These are phyloP conservation scores for Callorhinus ursinus DNA, from an alignment of 2,113 vertebrate genomes.

Conservation along the genomic window DNA sequence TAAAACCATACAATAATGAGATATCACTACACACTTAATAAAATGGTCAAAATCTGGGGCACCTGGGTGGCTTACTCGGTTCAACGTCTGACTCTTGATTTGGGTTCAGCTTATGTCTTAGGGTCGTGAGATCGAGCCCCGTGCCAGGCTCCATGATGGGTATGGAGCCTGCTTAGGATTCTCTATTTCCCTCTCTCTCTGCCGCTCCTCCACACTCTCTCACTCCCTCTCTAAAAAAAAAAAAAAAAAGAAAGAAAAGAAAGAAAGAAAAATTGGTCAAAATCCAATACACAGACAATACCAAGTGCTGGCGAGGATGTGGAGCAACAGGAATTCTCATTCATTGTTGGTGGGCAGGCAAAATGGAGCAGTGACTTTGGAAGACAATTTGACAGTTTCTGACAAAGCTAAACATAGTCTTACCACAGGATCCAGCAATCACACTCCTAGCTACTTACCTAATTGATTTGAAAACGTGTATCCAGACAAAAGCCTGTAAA, in stretches of 20 bases:
- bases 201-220: neutral
- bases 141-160: neutral
- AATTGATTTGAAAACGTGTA: neutral
- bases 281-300: neutral
- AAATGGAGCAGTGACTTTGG: neutral
- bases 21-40: neutral
- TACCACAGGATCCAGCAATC: neutral
- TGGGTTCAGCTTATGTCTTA: neutral
- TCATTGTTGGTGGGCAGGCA: neutral
- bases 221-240: neutral
- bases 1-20: neutral
- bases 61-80: neutral
- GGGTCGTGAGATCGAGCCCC: neutral
- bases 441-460: neutral
- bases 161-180: neutral
- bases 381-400: neutral
- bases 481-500: neutral
- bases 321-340: neutral
- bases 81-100: neutral
- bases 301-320: neutral
- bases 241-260: neutral
- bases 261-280: neutral
- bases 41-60: neutral
- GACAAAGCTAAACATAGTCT: neutral
- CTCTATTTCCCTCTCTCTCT: neutral